A percentile compares a stretch with the other conserved stretches of the same genome.
Evolutionary conservation across 2,797 vertebrate genomes (phyloP).

Genomic region (Catharus ustulatus): DNA sequence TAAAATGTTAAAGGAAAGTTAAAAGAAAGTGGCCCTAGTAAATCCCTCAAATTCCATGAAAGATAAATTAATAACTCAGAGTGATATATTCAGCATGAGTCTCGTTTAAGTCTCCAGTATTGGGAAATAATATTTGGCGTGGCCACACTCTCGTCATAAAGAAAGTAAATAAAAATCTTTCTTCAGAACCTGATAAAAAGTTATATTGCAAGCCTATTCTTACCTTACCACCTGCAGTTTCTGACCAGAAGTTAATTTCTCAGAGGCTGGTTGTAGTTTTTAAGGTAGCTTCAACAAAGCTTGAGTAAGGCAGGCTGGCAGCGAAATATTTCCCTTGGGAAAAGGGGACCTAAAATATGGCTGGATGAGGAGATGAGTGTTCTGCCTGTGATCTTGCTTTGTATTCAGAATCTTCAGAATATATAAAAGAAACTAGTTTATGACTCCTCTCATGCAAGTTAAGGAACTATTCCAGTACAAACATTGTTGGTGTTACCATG

Average conservation of each 20-base stretch:
- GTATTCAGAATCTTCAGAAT: not conserved
- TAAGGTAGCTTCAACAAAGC: not conserved
- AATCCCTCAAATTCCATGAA: not conserved
- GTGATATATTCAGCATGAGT: not conserved
- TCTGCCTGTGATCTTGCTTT: not conserved
- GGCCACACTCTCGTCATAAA: not conserved
- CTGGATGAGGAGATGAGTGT: not conserved
- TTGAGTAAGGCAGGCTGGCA: not conserved
- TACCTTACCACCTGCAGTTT: not conserved
- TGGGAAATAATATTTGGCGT: not conserved
- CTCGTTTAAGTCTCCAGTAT: not conserved
- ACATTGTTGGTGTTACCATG: not conserved
- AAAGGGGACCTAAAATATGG: not conserved
- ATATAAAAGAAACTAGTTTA: not conserved
- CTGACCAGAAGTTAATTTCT: not conserved
- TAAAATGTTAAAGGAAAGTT: constrained; percentile 9
- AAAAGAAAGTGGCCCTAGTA: not conserved
- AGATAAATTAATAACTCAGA: not conserved
- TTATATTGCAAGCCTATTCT: not conserved
- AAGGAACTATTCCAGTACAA: not conserved
- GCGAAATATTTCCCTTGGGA: not conserved
- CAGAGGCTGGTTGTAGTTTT: not conserved
- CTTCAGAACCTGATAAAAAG: not conserved
- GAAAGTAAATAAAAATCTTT: constrained; percentile 9
- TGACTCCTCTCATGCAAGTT: not conserved